Evolutionary conservation across 2,113 vertebrate species (phyloP), one percentile per base, ranked within the genome.

Genomic region (Rhea pennata): DNA sequence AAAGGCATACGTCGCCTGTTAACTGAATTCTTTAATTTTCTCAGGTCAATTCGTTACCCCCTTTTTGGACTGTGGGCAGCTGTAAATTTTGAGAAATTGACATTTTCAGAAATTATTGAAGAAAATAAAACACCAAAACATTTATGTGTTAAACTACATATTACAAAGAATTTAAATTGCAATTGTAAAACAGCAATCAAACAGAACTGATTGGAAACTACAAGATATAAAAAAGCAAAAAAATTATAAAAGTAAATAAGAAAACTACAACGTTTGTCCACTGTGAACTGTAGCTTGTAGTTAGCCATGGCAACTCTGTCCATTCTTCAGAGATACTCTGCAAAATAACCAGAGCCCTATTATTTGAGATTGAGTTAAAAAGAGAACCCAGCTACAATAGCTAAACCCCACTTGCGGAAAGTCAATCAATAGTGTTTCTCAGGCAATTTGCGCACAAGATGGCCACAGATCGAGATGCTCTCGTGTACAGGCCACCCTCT

Each of bases 331-430:
- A 97, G 98, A 96, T 94, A 97, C 97, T 98, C 98, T 98, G 98
- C 98, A 98, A 98, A 98, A 98, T 98, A 98, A 98, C 97, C 98
- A 98, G 97, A 98, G 97, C 98, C 97, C 98, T 98, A 97, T 98
- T 98, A 98, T 97, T 98, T 92, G 98, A 98, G 97, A 98, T 97
- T 95, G 97, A 97, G 97, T 97, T 87, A 97, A 90, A 94, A 88
- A 51, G 66, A 96, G 92, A 95, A 96, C 95, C 97, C 97, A 97
- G 96, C 96, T 97, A 96, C 89, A 92, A 97, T 92, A 97, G 97
- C 97, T 97, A 97, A 97, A 96, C 97, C 97, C 98, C 97, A 81
- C 97, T 96, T 50, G 75, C 90, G 96, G 96, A 95, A 96, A 67
- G 80, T 92, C 76, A 46, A 77, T 89, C 92, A 84, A 91, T 67